phyloP scores from a whole-genome alignment of 2,888 invertebrate genomes.

The Xanthia togata region DNA sequence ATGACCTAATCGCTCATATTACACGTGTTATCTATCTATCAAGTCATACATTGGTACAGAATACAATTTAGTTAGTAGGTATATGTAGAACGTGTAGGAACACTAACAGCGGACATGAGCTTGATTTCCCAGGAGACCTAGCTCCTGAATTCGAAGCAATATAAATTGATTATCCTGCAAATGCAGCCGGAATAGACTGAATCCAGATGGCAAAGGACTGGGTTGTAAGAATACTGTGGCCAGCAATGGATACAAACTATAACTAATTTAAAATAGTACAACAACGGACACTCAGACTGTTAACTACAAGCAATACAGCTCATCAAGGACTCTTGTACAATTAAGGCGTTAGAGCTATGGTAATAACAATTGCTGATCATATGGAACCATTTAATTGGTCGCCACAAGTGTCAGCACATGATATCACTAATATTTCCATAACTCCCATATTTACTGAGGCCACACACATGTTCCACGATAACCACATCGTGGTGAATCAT shows the following conservation, averaged over 20 bases:
- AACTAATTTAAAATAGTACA: too few species aligned
- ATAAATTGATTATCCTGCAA: neutral
- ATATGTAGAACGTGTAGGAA: neutral
- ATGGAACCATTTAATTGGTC: slow-evolving; percentile 60
- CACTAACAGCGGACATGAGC: neutral
- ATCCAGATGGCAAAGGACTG: neutral
- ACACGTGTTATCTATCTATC: neutral
- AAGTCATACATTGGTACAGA: neutral
- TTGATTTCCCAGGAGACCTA: slow-evolving; percentile 16
- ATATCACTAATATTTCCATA: slow-evolving; percentile 68
- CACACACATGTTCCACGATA: slow-evolving; percentile 51
- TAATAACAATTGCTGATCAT: slow-evolving; percentile 45
- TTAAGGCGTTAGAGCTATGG: slow-evolving; percentile 26
- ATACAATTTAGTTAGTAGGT: neutral
- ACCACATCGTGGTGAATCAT: slow-evolving; percentile 54
- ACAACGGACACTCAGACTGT: neutral
- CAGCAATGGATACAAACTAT: neutral
- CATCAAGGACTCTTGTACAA: slow-evolving; percentile 34
- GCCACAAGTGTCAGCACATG: slow-evolving; percentile 58
- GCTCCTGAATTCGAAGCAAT: neutral
- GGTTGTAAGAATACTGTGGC: neutral
- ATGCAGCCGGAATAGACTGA: neutral
- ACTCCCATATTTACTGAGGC: slow-evolving; percentile 53
- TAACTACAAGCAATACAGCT: slow-evolving; percentile 5
- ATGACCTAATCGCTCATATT: neutral